Base-by-base conservation (phyloP, 2,888 invertebrate genomes). In the Craniophora ligustri region DNA sequence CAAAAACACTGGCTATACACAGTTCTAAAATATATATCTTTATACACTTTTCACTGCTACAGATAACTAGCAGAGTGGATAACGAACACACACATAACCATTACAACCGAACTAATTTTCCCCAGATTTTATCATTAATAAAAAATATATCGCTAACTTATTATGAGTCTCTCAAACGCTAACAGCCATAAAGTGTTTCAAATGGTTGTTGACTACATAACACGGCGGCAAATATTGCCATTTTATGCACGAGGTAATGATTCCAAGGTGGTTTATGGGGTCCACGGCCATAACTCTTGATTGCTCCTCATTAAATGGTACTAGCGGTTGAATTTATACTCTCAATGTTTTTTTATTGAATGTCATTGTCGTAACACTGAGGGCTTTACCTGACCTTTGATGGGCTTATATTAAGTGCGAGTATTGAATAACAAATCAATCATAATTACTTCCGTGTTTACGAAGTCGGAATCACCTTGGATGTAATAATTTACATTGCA, bases 191-290 rank as follows among this genome's bases (percentile, higher is more conserved):
- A 73, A 72, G 40, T 35, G 57, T 47, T 65, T 60, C 59, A 70
- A 80, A 76, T 80, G 80, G 72, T 72, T 76, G 79, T 85, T 80
- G 78, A 79, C 75, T 64, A 74, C 72, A 76, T 73, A 76, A 79
- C 81, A 81, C 79, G 82, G 74, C 71, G 73, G 79, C 72, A 76
- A 72, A 77, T 75, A 78, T 72, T 45, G 65, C 54, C 45, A 50
- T 65, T 82, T 85, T 81, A 82, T 79, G 59, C 67, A 57, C 58
- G 23, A 55, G 40, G 72, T 59, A 58, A 78, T 81, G 75, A 81
- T 77, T 76, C 75, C 77, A 79, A 83, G 79, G 79, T 82, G 75
- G 74, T 65, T 68, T 68, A 74, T 47, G 46, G 23, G 4, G 14
- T 35, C 53, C 46, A 63, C 42, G 61, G 44, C 53, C 53, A 50